Base-by-base conservation (phyloP, 2,113 vertebrate genomes). In the Microtus richardsoni region DNA sequence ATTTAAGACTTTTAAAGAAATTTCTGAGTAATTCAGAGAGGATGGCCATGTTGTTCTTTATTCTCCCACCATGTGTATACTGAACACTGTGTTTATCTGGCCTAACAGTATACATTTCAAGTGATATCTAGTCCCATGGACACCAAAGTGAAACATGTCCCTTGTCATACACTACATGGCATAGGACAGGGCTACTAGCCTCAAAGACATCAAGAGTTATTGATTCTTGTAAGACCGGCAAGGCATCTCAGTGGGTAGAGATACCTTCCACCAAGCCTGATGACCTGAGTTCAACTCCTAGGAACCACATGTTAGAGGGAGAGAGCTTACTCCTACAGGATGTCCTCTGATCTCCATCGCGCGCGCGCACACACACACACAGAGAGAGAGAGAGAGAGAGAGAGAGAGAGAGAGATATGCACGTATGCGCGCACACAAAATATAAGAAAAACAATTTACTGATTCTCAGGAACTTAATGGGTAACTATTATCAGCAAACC, bases 401-500 rank as follows among this genome's bases (percentile, higher is more conserved):
- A 10, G 47, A 47, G 47, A 47, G 47, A 47, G 47, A 47, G 47
- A 47, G 47, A 47, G 47, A 47, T 1, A 47, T 10, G 47, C 41
- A 14, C 33, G n/a, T 16, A 13, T 7, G 22, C 22, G 28, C 12
- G 8, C 44, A 77, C 4, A 75, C 22, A 77, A 16, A 30, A 17
- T 36, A 17, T 66, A 28, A 41, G 19, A 68, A 85, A 62, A 60
- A 87, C 86, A 1, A 3, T 7, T 2, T 80, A 12, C n/a, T 70
- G 16, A 54, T 66, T 91, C 74, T 39, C 8, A 80, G 36, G 16
- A 93, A 79, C 52, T 95, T 89, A 77, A 80, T 71, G 36, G 26
- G 14, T 91, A 95, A 68, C 5, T 94, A 44, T 85, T 95, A 88
- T 85, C 82, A 88, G 2, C 73, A 75, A 78, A 92, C 14, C n/a